Conservation (phyloP, 2,888 invertebrate species). For the Drosophila testacea region DNA sequence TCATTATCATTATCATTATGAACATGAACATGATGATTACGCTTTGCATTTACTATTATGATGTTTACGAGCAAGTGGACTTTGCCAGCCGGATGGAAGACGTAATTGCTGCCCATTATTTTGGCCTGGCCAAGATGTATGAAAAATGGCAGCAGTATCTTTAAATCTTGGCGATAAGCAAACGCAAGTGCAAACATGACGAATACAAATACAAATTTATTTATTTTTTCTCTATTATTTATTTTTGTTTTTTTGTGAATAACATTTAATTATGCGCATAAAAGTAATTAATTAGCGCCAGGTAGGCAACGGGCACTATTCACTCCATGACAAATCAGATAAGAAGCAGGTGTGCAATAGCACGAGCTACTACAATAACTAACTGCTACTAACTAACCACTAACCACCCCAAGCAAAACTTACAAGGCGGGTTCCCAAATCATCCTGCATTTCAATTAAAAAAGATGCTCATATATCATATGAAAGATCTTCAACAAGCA, state of each 20-base stretch:
- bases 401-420: conserved; percentile 5
- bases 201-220: conserved; percentile 51
- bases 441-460: conserved; percentile 13
- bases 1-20: conserved; percentile 26
- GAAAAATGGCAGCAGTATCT: conserved; percentile 45
- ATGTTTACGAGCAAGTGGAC: conserved; percentile 36
- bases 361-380: conserved; percentile 38
- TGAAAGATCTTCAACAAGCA: background rate
- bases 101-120: conserved; percentile 60
- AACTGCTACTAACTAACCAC: conserved; percentile 2
- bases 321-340: conserved; percentile 53
- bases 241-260: conserved; percentile 14
- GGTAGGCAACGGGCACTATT: conserved; percentile 19
- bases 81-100: conserved; percentile 43
- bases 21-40: conserved; percentile 35
- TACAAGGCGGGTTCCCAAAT: background rate
- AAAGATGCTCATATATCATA: conserved; percentile 7
- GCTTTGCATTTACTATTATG: conserved; percentile 26
- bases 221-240: background rate
- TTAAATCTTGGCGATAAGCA: conserved; percentile 28
- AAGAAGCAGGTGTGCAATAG: conserved; percentile 55
- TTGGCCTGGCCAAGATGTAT: conserved; percentile 40
- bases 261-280: conserved; percentile 65
- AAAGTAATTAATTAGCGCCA: conserved; percentile 60
- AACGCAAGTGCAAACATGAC: conserved; percentile 47